Evolutionary conservation across 2,113 vertebrate species (phyloP).

Genomic region (Cyanoderma ruficeps): DNA sequence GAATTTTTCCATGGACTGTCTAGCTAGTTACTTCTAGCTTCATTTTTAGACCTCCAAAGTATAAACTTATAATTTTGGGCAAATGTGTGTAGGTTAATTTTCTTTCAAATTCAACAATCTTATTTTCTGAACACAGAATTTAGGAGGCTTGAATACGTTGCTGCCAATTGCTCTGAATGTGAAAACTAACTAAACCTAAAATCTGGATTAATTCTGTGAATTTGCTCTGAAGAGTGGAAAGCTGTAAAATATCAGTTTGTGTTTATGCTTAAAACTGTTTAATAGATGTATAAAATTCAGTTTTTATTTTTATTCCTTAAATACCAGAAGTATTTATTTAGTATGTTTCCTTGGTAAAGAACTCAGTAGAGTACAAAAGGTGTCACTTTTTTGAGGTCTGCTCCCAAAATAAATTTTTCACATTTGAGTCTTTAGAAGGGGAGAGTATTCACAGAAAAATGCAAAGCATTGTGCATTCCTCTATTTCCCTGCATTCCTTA

Average conservation of each 20-base stretch:
- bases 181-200: not conserved
- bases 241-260: not conserved
- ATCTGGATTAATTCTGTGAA: not conserved
- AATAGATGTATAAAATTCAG: not conserved
- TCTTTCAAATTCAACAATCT: not conserved
- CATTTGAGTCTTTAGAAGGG: not conserved
- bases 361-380: not conserved
- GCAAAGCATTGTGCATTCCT: not conserved
- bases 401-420: not conserved
- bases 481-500: not conserved
- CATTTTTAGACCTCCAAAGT: not conserved
- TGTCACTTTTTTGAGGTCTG: not conserved
- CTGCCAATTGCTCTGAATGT: not conserved
- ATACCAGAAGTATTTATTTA: not conserved
- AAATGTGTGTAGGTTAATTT: not conserved
- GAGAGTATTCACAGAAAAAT: not conserved
- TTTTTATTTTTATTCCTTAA: not conserved
- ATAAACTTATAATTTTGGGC: not conserved
- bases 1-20: not conserved
- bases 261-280: not conserved
- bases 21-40: not conserved
- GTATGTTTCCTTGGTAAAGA: not conserved
- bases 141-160: not conserved
- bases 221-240: not conserved
- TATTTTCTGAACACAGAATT: not conserved